Conservation (phyloP, 92 coral and sea anemone species). For the Epizoanthus scotinus region DNA sequence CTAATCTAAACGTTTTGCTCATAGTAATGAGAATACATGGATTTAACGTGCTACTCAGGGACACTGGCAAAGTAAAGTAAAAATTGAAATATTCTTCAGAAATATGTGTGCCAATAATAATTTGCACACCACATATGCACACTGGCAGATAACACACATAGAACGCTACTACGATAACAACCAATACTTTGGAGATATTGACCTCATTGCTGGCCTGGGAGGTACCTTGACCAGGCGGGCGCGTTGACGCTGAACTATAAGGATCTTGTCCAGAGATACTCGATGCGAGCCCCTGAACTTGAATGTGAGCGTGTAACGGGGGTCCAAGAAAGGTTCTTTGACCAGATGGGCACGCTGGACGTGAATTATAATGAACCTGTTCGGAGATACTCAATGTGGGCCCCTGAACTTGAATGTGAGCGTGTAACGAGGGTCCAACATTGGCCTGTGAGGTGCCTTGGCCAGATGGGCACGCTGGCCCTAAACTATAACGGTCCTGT, state of each 20-base stretch:
- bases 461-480: not conserved
- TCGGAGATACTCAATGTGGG: not conserved
- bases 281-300: not conserved
- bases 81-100: constrained; percentile 1
- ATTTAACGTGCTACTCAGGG: not conserved
- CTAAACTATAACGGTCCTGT: not conserved
- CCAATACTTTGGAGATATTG: not conserved
- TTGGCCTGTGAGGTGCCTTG: not conserved
- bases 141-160: constrained; percentile 15
- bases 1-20: constrained; percentile 5
- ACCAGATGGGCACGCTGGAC: not conserved
- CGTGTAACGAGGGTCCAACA: not conserved
- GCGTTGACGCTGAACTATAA: not conserved
- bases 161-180: not conserved
- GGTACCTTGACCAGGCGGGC: not conserved
- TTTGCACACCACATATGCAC: not conserved
- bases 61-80: not conserved
- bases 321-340: too few relatives aligned
- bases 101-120: not conserved
- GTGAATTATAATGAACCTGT: not conserved
- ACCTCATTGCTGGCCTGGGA: constrained; percentile 4
- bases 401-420: too few relatives aligned
- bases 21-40: not conserved
- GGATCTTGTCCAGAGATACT: not conserved
- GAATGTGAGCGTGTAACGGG: too few relatives aligned